Evolutionary conservation across 1,140 invertebrate genomes (phyloP).

Genomic region (Danaus plexippus): DNA sequence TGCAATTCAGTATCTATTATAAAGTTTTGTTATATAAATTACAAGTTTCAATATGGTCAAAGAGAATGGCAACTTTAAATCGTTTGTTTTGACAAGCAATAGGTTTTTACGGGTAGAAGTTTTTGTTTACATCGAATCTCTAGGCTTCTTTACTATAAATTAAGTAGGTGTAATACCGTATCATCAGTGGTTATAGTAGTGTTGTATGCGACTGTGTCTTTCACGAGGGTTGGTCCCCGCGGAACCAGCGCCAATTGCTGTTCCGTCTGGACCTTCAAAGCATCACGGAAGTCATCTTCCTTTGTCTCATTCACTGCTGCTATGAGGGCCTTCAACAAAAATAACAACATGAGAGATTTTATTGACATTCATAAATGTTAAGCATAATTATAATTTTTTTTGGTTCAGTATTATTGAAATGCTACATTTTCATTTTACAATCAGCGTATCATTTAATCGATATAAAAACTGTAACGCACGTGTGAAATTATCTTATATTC

Average conservation of each 20-base stretch:
- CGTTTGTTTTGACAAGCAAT: too few species aligned
- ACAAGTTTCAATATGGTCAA: too few species aligned
- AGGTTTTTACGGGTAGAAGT: too few species aligned
- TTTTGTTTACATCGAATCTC: too few species aligned
- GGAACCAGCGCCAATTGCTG: constrained; percentile 75
- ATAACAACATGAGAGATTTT: constrained; percentile 7
- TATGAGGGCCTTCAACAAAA: constrained; percentile 78
- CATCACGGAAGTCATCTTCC: constrained; percentile 79
- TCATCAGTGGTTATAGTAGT: constrained; percentile 90
- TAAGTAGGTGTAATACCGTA: constrained; percentile 53
- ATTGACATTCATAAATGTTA: too few species aligned
- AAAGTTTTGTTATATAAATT: too few species aligned
- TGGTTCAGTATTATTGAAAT: too few species aligned
- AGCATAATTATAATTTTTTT: too few species aligned
- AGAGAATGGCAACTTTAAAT: too few species aligned
- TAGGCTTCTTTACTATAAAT: too few species aligned
- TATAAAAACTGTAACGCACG: constrained; percentile 1
- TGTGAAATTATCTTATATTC: constrained; percentile 6
- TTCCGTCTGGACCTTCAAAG: constrained; percentile 75
- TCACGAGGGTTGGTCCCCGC: constrained; percentile 79
- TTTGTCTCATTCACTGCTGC: constrained; percentile 78
- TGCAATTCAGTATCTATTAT: too few species aligned
- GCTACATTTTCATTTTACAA: too few species aligned
- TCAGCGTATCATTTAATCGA: background rate
- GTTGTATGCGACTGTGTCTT: constrained; percentile 81